A percentile compares a stretch with the other conserved stretches of the same genome.
These are phyloP conservation scores for Nycticorax nycticorax DNA, from an alignment of 2,113 vertebrate species.

Conservation along the genomic window DNA sequence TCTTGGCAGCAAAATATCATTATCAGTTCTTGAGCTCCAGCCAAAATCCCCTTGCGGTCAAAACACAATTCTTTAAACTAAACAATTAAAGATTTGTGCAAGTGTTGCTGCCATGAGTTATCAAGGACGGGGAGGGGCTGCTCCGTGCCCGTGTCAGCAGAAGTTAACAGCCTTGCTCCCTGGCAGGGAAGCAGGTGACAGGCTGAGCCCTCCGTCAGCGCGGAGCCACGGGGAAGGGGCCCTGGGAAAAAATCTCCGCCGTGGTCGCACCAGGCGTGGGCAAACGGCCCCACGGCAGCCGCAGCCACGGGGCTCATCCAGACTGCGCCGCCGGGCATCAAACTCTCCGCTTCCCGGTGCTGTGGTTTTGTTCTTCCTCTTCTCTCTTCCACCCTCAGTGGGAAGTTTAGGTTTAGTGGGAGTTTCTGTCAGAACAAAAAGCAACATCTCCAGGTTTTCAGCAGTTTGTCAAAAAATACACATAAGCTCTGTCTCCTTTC, in stretches of 20 bases:
- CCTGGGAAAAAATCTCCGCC: not conserved
- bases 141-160: slow-evolving; percentile 51
- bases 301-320: not conserved
- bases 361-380: not conserved
- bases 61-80: slow-evolving; percentile 87
- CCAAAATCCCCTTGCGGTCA: slow-evolving; percentile 86
- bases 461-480: not conserved
- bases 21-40: slow-evolving; percentile 86
- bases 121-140: slow-evolving; percentile 62
- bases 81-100: slow-evolving; percentile 85
- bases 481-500: not conserved
- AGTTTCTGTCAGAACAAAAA: not conserved
- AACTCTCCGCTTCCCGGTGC: not conserved
- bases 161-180: slow-evolving; percentile 51
- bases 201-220: not conserved
- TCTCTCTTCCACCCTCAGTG: not conserved
- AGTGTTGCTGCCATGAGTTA: slow-evolving; percentile 79
- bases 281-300: rapidly evolving
- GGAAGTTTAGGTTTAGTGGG: not conserved
- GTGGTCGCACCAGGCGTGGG: rapidly evolving
- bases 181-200: slow-evolving; percentile 55
- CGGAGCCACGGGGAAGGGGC: not conserved
- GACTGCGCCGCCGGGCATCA: rapidly evolving
- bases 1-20: slow-evolving; percentile 87
- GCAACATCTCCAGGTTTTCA: not conserved